Evolutionary conservation across 2,888 invertebrate genomes (phyloP).

Genomic region (Strigamia transsilvanica): DNA sequence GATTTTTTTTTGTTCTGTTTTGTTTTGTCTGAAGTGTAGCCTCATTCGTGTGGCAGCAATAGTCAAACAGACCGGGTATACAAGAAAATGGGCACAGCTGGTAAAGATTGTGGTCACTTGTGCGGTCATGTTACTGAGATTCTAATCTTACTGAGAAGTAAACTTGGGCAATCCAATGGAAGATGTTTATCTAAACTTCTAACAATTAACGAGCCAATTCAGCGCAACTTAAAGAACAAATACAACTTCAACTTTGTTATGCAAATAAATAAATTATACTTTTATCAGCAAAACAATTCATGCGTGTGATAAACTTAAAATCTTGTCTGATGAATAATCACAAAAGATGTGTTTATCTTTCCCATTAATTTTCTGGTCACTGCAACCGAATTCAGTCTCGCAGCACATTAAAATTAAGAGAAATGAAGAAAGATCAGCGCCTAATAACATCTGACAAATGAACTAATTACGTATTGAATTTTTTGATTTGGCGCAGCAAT

Average conservation of each 20-base stretch:
- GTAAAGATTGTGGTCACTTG: slow-evolving; percentile 30
- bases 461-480: background rate
- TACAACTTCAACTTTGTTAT: background rate
- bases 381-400: background rate
- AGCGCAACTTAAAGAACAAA: background rate
- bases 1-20: background rate
- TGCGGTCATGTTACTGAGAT: slow-evolving; percentile 26
- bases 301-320: background rate
- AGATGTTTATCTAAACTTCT: slow-evolving; percentile 24
- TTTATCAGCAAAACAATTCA: slow-evolving; percentile 8
- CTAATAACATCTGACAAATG: slow-evolving; percentile 10
- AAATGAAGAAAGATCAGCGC: background rate
- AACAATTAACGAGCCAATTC: slow-evolving; percentile 1
- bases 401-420: background rate
- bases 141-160: slow-evolving; percentile 25
- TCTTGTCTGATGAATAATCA: slow-evolving; percentile 26
- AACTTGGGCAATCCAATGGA: slow-evolving; percentile 13
- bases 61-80: background rate
- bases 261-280: background rate
- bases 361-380: slow-evolving; percentile 21
- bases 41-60: background rate
- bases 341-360: background rate
- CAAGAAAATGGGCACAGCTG: background rate
- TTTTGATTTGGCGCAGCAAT: background rate
- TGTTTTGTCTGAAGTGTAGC: background rate